phyloP scores from a whole-genome alignment of 2,113 vertebrate species.

The Melanocharis versteri region DNA sequence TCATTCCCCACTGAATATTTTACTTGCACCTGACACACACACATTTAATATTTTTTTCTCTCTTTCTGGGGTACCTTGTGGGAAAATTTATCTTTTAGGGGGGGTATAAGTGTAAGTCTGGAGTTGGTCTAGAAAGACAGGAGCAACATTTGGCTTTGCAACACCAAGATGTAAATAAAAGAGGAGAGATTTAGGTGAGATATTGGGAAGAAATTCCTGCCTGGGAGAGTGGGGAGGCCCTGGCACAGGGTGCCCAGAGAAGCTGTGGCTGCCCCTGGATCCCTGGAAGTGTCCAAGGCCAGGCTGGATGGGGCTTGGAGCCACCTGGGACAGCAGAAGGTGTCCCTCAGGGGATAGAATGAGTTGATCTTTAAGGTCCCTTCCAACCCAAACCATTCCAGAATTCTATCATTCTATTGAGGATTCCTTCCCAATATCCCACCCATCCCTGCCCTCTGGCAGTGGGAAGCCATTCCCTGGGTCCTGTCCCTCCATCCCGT shows the following conservation, averaged over 20 bases:
- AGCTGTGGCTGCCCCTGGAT: neutral
- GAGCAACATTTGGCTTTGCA: neutral
- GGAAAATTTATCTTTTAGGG: neutral
- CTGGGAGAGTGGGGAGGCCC: rapidly evolving
- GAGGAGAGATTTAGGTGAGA: neutral
- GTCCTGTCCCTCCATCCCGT: neutral
- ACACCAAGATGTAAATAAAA: neutral
- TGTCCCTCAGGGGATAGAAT: rapidly evolving
- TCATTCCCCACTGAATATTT: neutral
- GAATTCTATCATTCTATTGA: neutral
- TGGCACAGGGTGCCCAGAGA: neutral
- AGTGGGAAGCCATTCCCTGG: neutral
- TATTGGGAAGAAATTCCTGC: rapidly evolving
- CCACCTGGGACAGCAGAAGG: rapidly evolving
- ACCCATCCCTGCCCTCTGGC: rapidly evolving
- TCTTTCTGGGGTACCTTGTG: neutral
- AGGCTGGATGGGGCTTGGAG: rapidly evolving
- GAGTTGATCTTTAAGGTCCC: rapidly evolving
- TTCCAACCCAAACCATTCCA: neutral
- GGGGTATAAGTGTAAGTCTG: neutral
- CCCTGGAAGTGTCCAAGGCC: neutral
- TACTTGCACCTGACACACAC: neutral
- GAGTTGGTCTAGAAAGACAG: neutral
- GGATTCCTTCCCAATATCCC: neutral
- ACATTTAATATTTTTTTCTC: neutral